Base-by-base conservation (phyloP, 2,888 invertebrate genomes). In the Tanytarsus gracilentus region DNA sequence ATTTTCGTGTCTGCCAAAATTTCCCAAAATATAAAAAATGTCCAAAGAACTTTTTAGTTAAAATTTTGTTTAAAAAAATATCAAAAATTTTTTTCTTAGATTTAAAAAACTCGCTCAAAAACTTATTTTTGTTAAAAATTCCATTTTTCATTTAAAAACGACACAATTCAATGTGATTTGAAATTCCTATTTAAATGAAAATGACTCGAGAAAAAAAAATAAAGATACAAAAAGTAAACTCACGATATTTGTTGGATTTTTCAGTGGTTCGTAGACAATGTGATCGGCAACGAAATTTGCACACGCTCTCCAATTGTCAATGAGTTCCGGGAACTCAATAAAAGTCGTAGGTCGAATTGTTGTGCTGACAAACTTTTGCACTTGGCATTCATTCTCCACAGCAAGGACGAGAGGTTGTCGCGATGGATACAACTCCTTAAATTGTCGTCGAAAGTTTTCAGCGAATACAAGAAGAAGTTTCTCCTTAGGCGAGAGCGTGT, bases 361-460 rank as follows among this genome's bases (percentile, higher is more conserved):
- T 5, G 88, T 88, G 65, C 88, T 89, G 39, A 93, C 89, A 78
- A 93, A 87, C 83, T 93, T 94, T 89, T 92, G 84, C 62, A 87
- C 76, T 51, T 81, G 82, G 68, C 85, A 88, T 72, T 89, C 89
- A 69, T 90, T 90, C 55, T 82, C 81, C 44, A 81, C 78, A 55
- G 84, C 86, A 59, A 90, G 69, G 40, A 88, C 75, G 59, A 88
- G 68, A 1, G 86, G 84, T 63, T 81, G 81, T 53, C 86, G 77
- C 26, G 79, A 70, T 0, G 78, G 77, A 70, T 78, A 82, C 52
- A 77, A 74, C 59, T 76, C 72, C 60, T 75, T 72, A 71, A 80
- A 86, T 67, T 89, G 88, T 55, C 79, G 77, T 14, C 88, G 78
- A 69, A 89, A 89, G 70, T 87, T 88, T 71, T 89, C 88, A 0